Base-by-base conservation (phyloP, 2,113 vertebrate genomes). In the Atractosteus spatula region DNA sequence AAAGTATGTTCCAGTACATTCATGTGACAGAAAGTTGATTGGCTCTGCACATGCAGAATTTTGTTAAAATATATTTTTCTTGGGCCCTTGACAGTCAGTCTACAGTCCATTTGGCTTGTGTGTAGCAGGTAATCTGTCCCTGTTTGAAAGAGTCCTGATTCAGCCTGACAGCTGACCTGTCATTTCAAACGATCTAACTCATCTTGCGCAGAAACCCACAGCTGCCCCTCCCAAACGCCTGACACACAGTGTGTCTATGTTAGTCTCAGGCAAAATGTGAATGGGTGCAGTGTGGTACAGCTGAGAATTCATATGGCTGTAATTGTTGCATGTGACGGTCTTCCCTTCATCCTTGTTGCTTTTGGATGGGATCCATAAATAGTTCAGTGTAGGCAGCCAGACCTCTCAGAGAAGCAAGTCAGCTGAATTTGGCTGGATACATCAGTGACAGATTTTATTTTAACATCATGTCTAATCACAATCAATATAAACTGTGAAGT, bases 401-500 rank as follows among this genome's bases (percentile, higher is more conserved):
- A 7, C 8, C 17, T 47, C 47, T 55, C 47, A 29, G 44, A 14
- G 17, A n/a, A 47, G 51, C 45, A 14, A 68, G 66, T 68, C 66
- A 3, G 44, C 16, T 68, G n/a, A n/a, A 29, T 8, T 68, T 51
- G n/a, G 44, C 47, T 17, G 65, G 65, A 13, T 47, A 43, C 14
- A 44, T 41, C 44, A 47, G 12, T 43, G 29, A 29, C 29, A 65
- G n/a, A 55, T 54, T 54, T 68, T 41, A 29, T 68, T 41, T 41
- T 68, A 29, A 68, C 12, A 54, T 11, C 47, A 55, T 29, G 14
- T 55, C 29, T 55, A 68, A 68, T 68, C 54, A 29, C 66, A 51
- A 68, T 68, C 66, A 68, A 55, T 59, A 68, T 54, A 8, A 55
- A 55, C 16, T 68, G 51, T 68, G 51, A 16, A 55, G 66, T 68